Evolutionary conservation across 2,888 invertebrate genomes (phyloP).

Genomic region (Melanotus villosus): DNA sequence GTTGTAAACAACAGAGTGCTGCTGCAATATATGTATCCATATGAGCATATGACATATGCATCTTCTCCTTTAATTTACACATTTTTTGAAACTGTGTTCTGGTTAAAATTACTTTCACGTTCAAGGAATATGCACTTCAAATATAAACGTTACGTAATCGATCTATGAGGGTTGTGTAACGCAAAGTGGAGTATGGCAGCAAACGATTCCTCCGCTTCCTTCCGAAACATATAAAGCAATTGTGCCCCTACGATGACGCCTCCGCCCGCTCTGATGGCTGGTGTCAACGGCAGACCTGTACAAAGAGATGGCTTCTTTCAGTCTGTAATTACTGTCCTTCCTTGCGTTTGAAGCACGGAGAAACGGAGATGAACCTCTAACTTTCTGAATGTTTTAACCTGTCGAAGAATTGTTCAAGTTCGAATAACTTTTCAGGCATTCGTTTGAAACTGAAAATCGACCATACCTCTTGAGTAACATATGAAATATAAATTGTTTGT

Average conservation of each 20-base stretch:
- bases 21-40: no score
- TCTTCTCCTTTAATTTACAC: no score
- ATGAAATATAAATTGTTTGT: no score
- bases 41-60: no score
- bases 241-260: conserved; percentile 56
- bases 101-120: no score
- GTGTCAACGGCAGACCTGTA: conserved; percentile 63
- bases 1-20: no score
- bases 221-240: conserved; percentile 66
- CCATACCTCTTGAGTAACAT: background rate
- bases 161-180: conserved; percentile 20
- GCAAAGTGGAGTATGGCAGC: conserved; percentile 29
- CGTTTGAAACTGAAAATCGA: conserved; percentile 25
- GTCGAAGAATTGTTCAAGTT: conserved; percentile 30
- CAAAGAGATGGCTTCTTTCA: conserved; percentile 66
- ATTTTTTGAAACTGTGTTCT: no score
- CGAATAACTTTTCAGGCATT: conserved; percentile 17
- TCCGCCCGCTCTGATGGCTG: conserved; percentile 58
- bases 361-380: conserved; percentile 54
- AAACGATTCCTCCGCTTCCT: conserved; percentile 59
- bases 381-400: conserved; percentile 35
- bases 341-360: conserved; percentile 59
- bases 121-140: background rate
- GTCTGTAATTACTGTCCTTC: conserved; percentile 65
- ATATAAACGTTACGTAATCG: conserved; percentile 18